Evolutionary conservation across 2,113 vertebrate genomes (phyloP).

Genomic region (Triplophysa siluroides): DNA sequence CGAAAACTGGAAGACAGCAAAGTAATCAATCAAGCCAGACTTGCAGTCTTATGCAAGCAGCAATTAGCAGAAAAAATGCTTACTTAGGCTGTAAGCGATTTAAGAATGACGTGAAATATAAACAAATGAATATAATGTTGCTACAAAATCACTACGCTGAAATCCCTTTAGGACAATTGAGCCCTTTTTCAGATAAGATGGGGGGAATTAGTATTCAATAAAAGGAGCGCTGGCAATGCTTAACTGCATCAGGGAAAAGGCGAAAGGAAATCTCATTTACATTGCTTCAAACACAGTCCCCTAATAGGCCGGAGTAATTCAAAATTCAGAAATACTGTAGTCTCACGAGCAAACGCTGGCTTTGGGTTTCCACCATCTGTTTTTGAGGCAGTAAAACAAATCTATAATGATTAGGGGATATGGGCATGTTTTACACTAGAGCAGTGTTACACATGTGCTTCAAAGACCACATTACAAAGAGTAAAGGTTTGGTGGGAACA

Average conservation of each 20-base stretch:
- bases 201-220: conserved; percentile 37
- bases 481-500: background rate
- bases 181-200: conserved; percentile 31
- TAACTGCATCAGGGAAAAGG: conserved; percentile 31
- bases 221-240: conserved; percentile 20
- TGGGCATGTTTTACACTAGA: conserved; percentile 19
- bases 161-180: conserved; percentile 38
- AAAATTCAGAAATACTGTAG: conserved; percentile 35
- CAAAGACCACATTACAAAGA: background rate
- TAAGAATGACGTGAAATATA: conserved; percentile 30
- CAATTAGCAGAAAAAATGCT: conserved; percentile 15
- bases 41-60: conserved; percentile 1
- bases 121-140: conserved; percentile 19
- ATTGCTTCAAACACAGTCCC: conserved; percentile 20
- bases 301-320: conserved; percentile 30
- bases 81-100: conserved; percentile 7
- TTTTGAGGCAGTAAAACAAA: conserved; percentile 53
- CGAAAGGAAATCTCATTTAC: conserved; percentile 43
- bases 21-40: conserved; percentile 26
- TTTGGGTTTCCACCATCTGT: conserved; percentile 51
- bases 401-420: conserved; percentile 43
- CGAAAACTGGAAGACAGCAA: conserved; percentile 15
- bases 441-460: background rate
- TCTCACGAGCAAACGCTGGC: conserved; percentile 33
- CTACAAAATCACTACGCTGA: background rate